phyloP scores from a whole-genome alignment of 2,113 vertebrate genomes.

The Noturus placidus region DNA sequence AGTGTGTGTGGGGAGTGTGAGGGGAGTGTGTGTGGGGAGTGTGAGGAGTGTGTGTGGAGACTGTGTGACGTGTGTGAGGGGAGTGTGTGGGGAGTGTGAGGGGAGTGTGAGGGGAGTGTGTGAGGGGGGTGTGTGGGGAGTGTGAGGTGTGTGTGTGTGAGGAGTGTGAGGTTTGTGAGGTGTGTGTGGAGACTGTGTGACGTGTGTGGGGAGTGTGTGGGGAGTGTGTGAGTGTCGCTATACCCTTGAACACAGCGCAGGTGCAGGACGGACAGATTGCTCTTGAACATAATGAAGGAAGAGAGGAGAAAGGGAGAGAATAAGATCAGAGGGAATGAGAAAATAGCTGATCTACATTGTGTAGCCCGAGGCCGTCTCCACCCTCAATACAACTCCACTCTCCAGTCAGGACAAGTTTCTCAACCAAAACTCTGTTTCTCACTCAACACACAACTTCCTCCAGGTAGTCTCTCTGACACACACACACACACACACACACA shows the following conservation, averaged over 20 bases:
- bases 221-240: not conserved
- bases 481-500: not conserved
- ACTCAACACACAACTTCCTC: slow-evolving; percentile 3
- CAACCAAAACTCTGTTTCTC: not conserved
- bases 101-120: not conserved
- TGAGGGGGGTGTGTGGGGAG: not conserved
- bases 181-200: not conserved
- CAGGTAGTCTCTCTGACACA: not conserved
- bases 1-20: not conserved
- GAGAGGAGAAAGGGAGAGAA: slow-evolving; percentile 18
- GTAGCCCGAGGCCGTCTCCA: slow-evolving; percentile 44
- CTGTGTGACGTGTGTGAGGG: not conserved
- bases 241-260: slow-evolving; percentile 50
- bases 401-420: slow-evolving; percentile 28
- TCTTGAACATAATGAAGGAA: slow-evolving; percentile 9
- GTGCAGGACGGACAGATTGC: slow-evolving; percentile 44
- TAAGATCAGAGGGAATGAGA: slow-evolving; percentile 30
- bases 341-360: slow-evolving; percentile 56
- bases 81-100: not conserved
- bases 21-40: not conserved
- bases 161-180: not conserved
- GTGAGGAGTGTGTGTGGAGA: not conserved
- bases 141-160: not conserved
- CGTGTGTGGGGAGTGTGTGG: not conserved
- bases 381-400: slow-evolving; percentile 35